phyloP scores from a whole-genome alignment of 2,797 vertebrate genomes.

The Rhinichthys osculus region DNA sequence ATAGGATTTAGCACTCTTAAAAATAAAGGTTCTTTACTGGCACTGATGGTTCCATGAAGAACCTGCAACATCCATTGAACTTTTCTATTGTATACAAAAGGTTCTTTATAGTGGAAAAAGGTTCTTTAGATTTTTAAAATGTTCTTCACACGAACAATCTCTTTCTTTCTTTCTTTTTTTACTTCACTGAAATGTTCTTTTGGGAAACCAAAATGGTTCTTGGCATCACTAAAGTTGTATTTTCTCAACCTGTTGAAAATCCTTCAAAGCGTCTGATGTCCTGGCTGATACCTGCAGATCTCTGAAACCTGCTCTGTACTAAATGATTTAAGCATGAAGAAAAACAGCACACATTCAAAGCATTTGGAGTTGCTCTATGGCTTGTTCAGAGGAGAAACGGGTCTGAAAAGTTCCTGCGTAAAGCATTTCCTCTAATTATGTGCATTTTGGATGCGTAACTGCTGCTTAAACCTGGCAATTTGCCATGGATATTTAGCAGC shows the following conservation, averaged over 20 bases:
- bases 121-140: no score
- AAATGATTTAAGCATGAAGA: slow-evolving; percentile 25
- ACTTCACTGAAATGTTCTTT: background rate
- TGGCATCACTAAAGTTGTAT: background rate
- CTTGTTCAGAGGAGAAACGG: slow-evolving; percentile 35
- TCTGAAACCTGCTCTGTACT: slow-evolving; percentile 21
- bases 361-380: background rate
- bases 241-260: background rate
- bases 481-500: slow-evolving; percentile 57
- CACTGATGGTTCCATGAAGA: background rate
- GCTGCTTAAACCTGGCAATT: slow-evolving; percentile 46
- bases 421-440: slow-evolving; percentile 52
- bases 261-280: background rate
- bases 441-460: slow-evolving; percentile 50
- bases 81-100: background rate
- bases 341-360: slow-evolving; percentile 23
- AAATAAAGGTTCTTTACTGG: background rate
- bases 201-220: background rate
- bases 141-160: background rate
- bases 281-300: background rate
- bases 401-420: slow-evolving; percentile 8
- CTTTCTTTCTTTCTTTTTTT: background rate
- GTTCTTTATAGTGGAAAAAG: background rate
- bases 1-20: background rate
- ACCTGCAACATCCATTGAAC: background rate